Evolutionary conservation across 1,140 invertebrate species (phyloP).

Genomic region (Laupala kohalensis): DNA sequence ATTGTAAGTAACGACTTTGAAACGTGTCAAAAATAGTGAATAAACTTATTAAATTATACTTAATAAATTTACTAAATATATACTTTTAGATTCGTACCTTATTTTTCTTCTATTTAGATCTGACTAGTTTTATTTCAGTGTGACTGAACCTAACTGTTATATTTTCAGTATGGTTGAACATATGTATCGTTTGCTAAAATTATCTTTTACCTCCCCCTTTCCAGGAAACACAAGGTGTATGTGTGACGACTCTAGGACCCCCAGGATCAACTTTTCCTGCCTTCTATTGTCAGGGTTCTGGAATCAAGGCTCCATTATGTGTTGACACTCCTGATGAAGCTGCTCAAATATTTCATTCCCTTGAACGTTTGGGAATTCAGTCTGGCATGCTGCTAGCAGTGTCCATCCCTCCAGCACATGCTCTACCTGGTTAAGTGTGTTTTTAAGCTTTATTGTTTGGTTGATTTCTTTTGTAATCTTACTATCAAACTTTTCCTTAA

Average conservation of each 20-base stretch:
- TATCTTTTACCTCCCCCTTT: too few species aligned
- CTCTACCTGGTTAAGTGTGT: conserved; percentile 36
- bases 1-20: too few species aligned
- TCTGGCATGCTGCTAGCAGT: conserved; percentile 84
- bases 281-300: conserved; percentile 70
- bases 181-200: not conserved
- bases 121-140: too few species aligned
- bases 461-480: too few species aligned
- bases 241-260: conserved; percentile 60
- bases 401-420: conserved; percentile 64
- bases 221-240: conserved; percentile 88
- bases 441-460: too few species aligned
- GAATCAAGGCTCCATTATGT: conserved; percentile 53
- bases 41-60: too few species aligned
- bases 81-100: too few species aligned
- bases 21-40: too few species aligned
- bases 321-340: conserved; percentile 47
- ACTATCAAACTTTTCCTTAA: too few species aligned
- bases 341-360: conserved; percentile 49
- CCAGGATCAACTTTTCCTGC: conserved; percentile 59
- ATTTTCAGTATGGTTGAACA: not conserved
- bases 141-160: too few species aligned
- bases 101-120: too few species aligned
- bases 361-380: conserved; percentile 43
- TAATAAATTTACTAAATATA: too few species aligned